phyloP scores from a whole-genome alignment of 37 sponge, comb jelly and placozoan genomes.

The Mnemiopsis leidyi region DNA sequence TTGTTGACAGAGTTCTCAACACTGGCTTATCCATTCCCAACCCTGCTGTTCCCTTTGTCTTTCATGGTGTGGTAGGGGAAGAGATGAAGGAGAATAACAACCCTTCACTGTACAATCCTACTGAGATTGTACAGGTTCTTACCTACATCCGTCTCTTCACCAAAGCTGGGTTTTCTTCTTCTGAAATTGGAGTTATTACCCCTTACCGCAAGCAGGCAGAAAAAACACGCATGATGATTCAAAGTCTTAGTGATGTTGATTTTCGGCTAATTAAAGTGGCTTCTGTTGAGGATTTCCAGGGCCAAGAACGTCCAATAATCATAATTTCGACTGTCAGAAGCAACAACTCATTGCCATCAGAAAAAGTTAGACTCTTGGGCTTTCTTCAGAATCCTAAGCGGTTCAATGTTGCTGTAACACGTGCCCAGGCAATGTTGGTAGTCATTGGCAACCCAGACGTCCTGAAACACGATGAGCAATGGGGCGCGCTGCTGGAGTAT shows the following conservation, averaged over 20 bases:
- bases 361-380: conserved; percentile 69
- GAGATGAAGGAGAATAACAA: conserved; percentile 76
- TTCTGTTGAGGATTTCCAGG: conserved; percentile 86
- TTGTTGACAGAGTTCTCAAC: conserved; percentile 22
- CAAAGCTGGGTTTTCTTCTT: neutral
- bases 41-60: conserved; percentile 73
- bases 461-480: conserved; percentile 68
- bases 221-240: conserved; percentile 69
- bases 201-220: conserved; percentile 84
- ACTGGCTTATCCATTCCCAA: conserved; percentile 68
- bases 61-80: conserved; percentile 79
- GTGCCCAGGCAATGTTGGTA: conserved; percentile 74
- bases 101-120: conserved; percentile 85
- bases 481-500: conserved; percentile 72
- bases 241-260: conserved; percentile 14
- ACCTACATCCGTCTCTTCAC: neutral
- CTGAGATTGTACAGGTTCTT: conserved; percentile 71
- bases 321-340: conserved; percentile 78
- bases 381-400: conserved; percentile 78
- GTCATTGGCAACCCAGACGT: conserved; percentile 77
- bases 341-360: conserved; percentile 54
- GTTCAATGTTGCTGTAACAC: conserved; percentile 83
- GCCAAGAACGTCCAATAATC: conserved; percentile 74
- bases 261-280: conserved; percentile 71
- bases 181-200: conserved; percentile 74